Base-by-base conservation (phyloP, 2,888 invertebrate species). In the Mythimna vitellina region DNA sequence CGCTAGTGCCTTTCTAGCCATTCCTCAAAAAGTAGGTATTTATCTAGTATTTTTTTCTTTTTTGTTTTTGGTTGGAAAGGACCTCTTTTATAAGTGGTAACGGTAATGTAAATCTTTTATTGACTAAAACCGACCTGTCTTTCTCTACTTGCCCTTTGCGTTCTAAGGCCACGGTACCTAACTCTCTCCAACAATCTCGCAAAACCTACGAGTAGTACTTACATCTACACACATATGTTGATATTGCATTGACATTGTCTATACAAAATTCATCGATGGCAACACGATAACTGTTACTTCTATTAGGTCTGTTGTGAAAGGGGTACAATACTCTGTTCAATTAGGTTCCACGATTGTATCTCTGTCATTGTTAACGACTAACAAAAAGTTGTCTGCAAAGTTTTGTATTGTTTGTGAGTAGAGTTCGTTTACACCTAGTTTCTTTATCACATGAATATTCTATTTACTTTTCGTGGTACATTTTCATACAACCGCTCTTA, bases 371-470 rank as follows among this genome's bases (percentile, higher is more conserved):
- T 77, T 49, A 38, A 61, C 22, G 17, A 29, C 17, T 8, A 78
- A 78, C 53, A 74, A 61, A 74, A 56, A 65, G 29, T 72, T 56
- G 60, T 70, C 70, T 77, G 10, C 54, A 49, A 49, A 77, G 70
- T 77, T 77, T 68, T 14, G n/a, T n/a, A 54, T 70, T 54, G 32
- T 54, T 49, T 20, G n/a, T 49, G 20, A 65, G 42, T 38, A 58
- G 25, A 54, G 46, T 53, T 68, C 29, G 29, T 69, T 77, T 8
- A 49, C 57, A 35, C 57, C 32, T 65, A 6, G 9, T 6, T 60
- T n/a, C 51, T 35, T 10, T 58, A 58, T n/a, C 20, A 10, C 20
- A 20, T 9, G 5, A 46, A 58, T 22, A 17, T 57, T 29, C 9
- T 32, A 56, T 56, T 32, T 20, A 14, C 3, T 29, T 29, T 29